Evolutionary conservation across 2,113 vertebrate species (phyloP).

Genomic region (Sylvia atricapilla): DNA sequence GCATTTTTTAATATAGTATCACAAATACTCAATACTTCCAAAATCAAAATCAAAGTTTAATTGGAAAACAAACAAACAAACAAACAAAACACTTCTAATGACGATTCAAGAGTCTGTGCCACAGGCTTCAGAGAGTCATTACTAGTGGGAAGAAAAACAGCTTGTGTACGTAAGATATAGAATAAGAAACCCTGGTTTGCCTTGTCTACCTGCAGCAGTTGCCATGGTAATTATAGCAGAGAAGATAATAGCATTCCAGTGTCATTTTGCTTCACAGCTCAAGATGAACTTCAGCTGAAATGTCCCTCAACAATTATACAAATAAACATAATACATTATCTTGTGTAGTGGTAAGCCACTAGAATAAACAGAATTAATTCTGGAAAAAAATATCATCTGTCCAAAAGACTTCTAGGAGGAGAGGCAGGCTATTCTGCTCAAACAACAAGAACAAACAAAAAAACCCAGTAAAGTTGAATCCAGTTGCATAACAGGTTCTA

Average conservation of each 20-base stretch:
- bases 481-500: background rate
- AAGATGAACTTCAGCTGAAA: background rate
- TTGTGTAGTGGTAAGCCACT: background rate
- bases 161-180: background rate
- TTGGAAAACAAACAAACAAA: background rate
- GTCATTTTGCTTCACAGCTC: background rate
- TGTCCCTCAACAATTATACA: constrained; percentile 10
- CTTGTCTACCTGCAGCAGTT: constrained; percentile 58
- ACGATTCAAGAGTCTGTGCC: background rate
- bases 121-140: background rate
- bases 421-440: background rate
- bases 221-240: constrained; percentile 53
- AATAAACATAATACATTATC: constrained; percentile 14
- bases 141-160: background rate
- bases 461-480: background rate
- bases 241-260: background rate
- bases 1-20: background rate
- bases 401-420: background rate
- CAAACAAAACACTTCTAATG: background rate
- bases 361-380: background rate
- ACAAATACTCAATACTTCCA: background rate
- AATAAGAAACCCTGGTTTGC: background rate
- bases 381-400: background rate
- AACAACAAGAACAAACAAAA: background rate
- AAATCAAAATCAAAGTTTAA: background rate